Conservation (phyloP, 2,797 vertebrate species). For the Syngnathus rostellatus region DNA sequence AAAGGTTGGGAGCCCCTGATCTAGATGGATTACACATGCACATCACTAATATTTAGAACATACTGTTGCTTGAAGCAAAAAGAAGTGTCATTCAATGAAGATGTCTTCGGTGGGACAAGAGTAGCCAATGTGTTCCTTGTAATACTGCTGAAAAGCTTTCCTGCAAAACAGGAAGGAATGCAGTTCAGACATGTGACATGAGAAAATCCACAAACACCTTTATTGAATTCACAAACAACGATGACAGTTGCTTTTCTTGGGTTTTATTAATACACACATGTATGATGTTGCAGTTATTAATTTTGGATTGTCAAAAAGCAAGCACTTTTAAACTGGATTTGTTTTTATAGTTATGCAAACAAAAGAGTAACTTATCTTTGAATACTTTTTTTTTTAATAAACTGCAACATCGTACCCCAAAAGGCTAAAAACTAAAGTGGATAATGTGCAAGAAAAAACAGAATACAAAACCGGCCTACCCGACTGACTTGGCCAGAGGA, state of each 20-base stretch:
- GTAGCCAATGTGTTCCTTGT: constrained; percentile 92
- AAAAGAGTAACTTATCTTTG: background rate
- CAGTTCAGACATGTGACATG: background rate
- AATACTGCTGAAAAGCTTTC: constrained; percentile 95
- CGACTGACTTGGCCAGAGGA: constrained; percentile 84
- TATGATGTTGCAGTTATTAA: background rate
- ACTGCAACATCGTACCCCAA: background rate
- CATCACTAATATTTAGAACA: constrained; percentile 22
- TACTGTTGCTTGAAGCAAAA: constrained; percentile 14
- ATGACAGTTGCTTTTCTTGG: background rate
- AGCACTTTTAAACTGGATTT: background rate
- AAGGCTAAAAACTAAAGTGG: background rate
- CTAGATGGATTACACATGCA: no score
- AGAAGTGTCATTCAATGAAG: constrained; percentile 84
- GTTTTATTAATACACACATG: background rate
- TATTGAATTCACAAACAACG: background rate
- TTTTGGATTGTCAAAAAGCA: background rate
- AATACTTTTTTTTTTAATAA: background rate
- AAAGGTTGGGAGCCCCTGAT: background rate
- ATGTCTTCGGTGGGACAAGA: constrained; percentile 98
- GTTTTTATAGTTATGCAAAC: background rate
- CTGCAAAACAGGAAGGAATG: constrained; percentile 54
- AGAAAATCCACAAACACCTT: background rate
- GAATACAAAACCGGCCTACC: constrained; percentile 58
- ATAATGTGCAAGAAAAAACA: background rate